These are phyloP conservation scores for Poeciliopsis turrubarensis DNA, from an alignment of 2,113 vertebrate genomes.

Conservation along the genomic window DNA sequence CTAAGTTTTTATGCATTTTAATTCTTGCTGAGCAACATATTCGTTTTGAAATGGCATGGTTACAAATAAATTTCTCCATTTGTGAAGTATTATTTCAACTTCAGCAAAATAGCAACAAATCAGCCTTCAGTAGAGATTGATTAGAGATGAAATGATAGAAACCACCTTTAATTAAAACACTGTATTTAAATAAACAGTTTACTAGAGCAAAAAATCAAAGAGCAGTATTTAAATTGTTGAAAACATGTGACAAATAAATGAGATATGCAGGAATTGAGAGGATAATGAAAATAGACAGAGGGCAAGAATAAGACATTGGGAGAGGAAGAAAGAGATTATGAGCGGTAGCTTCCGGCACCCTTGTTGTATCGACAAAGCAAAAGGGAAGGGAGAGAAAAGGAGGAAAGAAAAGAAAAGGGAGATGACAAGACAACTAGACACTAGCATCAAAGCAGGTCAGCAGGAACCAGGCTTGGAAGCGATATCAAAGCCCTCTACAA, in stretches of 20 bases:
- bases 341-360: conserved; percentile 44
- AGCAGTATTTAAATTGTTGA: neutral
- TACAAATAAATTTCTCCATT: too few species aligned
- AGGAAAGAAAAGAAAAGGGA: conserved; percentile 14
- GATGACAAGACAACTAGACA: conserved; percentile 70
- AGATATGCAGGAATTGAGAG: conserved; percentile 28
- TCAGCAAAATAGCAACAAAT: too few species aligned
- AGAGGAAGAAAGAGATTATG: conserved; percentile 57
- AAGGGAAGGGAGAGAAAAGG: conserved; percentile 21
- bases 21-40: too few species aligned
- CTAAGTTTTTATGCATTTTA: too few species aligned
- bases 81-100: too few species aligned
- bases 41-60: too few species aligned
- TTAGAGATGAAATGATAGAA: neutral
- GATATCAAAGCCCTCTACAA: conserved; percentile 68
- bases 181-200: neutral
- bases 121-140: too few species aligned
- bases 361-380: conserved; percentile 28
- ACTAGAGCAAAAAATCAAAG: neutral
- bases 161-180: neutral
- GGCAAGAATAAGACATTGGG: conserved; percentile 36
- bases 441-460: conserved; percentile 73
- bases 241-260: conserved; percentile 20
- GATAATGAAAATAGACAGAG: conserved; percentile 33
- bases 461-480: conserved; percentile 70